A percentile compares a stretch with the other conserved stretches of the same genome.
These are phyloP conservation scores for Prolemur simus DNA, from an alignment of 2,113 vertebrate genomes.

Conservation along the genomic window DNA sequence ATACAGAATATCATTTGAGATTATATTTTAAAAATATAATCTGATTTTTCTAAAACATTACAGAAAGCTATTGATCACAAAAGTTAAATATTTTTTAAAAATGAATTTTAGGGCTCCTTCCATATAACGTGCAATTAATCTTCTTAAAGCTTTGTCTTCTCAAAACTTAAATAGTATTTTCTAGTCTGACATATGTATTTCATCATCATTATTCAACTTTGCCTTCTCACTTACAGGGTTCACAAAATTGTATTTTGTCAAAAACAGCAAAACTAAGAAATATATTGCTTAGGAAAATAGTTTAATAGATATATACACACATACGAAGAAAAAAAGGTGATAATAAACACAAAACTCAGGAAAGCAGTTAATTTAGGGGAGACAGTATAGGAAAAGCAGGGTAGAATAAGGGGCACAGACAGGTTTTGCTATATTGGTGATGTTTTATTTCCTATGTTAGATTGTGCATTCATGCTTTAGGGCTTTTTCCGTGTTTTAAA, in stretches of 20 bases:
- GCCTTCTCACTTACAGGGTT: not conserved
- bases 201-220: not conserved
- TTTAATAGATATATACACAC: not conserved
- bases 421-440: not conserved
- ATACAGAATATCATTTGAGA: not conserved
- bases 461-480: not conserved
- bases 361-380: not conserved
- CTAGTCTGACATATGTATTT: not conserved
- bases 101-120: not conserved
- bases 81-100: not conserved
- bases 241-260: constrained; percentile 30
- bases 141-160: not conserved
- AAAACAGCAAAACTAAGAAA: constrained; percentile 2
- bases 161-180: constrained; percentile 18
- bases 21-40: not conserved
- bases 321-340: not conserved
- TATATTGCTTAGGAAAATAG: not conserved
- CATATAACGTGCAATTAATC: not conserved
- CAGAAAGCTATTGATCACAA: constrained; percentile 1
- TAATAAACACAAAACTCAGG: constrained; percentile 26
- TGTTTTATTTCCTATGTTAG: constrained; percentile 32
- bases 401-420: not conserved
- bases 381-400: not conserved
- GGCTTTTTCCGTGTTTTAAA: not conserved
- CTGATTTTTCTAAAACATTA: not conserved